phyloP scores from a whole-genome alignment of 2,113 vertebrate species.

The Seriola quinqueradiata region DNA sequence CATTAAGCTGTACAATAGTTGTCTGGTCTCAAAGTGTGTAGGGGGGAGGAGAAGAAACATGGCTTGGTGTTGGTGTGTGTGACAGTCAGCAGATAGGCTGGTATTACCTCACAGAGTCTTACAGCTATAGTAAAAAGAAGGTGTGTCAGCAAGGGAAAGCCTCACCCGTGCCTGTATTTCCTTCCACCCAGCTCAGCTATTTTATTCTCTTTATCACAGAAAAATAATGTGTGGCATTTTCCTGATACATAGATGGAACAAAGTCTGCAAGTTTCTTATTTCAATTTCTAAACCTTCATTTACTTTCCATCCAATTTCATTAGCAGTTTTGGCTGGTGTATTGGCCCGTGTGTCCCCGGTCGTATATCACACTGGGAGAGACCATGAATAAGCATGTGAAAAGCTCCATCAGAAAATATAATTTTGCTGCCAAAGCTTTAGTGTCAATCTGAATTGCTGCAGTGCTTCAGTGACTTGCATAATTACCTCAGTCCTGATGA shows the following conservation, averaged over 20 bases:
- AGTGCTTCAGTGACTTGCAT: slow-evolving; percentile 71
- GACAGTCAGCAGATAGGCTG: slow-evolving; percentile 14
- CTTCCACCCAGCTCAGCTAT: background rate
- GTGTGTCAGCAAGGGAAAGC: slow-evolving; percentile 21
- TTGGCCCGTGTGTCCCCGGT: slow-evolving; percentile 49
- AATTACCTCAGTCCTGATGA: slow-evolving; percentile 73
- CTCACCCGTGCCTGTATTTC: background rate
- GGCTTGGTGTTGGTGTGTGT: slow-evolving; percentile 5
- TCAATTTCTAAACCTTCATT: slow-evolving; percentile 54
- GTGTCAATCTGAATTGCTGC: slow-evolving; percentile 73
- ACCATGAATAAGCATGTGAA: slow-evolving; percentile 75
- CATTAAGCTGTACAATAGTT: slow-evolving; percentile 47
- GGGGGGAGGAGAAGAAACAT: background rate
- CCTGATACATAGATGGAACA: slow-evolving; percentile 29
- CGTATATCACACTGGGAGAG: slow-evolving; percentile 70
- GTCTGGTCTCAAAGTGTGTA: slow-evolving; percentile 23
- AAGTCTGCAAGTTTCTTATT: slow-evolving; percentile 46
- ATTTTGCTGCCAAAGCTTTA: slow-evolving; percentile 75
- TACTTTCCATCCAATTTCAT: slow-evolving; percentile 75
- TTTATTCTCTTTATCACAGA: slow-evolving; percentile 4
- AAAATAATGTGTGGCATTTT: slow-evolving; percentile 25
- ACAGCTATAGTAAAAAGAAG: slow-evolving; percentile 20
- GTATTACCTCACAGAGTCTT: slow-evolving; percentile 19
- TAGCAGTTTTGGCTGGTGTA: slow-evolving; percentile 63
- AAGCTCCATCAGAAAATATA: slow-evolving; percentile 73